These are phyloP conservation scores for Therioaphis trifolii DNA, from an alignment of 2,888 invertebrate species.

Conservation along the genomic window DNA sequence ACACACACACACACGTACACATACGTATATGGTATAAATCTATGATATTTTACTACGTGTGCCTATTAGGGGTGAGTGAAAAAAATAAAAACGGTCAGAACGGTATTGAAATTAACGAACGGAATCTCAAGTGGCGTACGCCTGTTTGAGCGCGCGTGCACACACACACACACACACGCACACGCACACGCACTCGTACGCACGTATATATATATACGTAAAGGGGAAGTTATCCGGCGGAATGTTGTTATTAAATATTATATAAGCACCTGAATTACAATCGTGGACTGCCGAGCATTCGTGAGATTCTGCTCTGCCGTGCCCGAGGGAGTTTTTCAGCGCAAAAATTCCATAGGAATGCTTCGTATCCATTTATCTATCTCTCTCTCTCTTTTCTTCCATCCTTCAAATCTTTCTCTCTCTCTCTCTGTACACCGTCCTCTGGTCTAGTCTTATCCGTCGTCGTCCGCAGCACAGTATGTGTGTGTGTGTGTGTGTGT, in stretches of 20 bases:
- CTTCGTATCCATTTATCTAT: neutral
- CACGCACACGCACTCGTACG: too few relatives aligned
- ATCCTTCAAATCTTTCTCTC: too few relatives aligned
- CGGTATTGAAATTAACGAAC: slow-evolving; percentile 52
- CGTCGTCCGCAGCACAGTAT: neutral
- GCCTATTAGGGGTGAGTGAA: neutral
- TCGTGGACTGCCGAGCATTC: slow-evolving; percentile 41
- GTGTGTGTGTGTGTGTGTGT: neutral
- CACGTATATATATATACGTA: too few relatives aligned
- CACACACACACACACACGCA: too few relatives aligned
- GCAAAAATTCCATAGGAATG: slow-evolving; percentile 24
- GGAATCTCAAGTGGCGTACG: slow-evolving; percentile 38
- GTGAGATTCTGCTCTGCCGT: slow-evolving; percentile 38
- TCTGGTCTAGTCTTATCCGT: too few relatives aligned
- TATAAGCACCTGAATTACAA: slow-evolving; percentile 54
- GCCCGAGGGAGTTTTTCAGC: slow-evolving; percentile 36
- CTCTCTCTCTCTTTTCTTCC: too few relatives aligned
- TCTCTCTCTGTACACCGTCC: too few relatives aligned
- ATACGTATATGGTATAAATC: too few relatives aligned
- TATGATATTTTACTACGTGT: neutral
- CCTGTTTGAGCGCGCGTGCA: neutral
- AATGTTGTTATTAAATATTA: slow-evolving; percentile 61
- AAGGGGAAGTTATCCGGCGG: slow-evolving; percentile 23
- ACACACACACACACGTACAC: too few relatives aligned
- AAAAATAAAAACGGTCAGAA: neutral